phyloP scores from a whole-genome alignment of 2,888 invertebrate species.

The Amphipyra berbera region DNA sequence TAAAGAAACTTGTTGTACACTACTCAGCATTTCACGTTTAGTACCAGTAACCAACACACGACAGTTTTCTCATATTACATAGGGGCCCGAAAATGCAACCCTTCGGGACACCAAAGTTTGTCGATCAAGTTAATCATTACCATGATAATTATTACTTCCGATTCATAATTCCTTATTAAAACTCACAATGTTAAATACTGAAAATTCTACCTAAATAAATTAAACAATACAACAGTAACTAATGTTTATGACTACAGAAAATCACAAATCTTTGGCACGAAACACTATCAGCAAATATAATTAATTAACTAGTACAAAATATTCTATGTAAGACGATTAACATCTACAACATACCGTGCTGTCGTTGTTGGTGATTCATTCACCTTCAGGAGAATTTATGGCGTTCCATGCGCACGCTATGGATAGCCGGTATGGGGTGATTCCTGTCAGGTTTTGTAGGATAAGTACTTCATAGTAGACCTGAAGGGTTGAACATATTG shows the following conservation, averaged over 20 bases:
- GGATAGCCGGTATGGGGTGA: background rate
- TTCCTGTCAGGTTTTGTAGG: slow-evolving; percentile 5
- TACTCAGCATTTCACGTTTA: too few relatives aligned
- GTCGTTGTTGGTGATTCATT: slow-evolving; percentile 52
- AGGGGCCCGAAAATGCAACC: background rate
- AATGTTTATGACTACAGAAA: slow-evolving; percentile 18
- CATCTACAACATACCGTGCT: slow-evolving; percentile 45
- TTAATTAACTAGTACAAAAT: slow-evolving; percentile 52
- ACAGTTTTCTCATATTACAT: background rate
- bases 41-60: too few relatives aligned
- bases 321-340: slow-evolving; percentile 48
- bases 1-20: too few relatives aligned
- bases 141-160: background rate
- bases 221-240: slow-evolving; percentile 4
- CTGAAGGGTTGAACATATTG: background rate
- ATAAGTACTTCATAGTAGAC: background rate
- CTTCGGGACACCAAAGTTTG: background rate
- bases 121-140: background rate
- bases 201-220: slow-evolving; percentile 15
- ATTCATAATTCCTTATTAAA: background rate
- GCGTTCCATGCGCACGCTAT: slow-evolving; percentile 28
- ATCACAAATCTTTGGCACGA: slow-evolving; percentile 45
- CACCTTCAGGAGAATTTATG: slow-evolving; percentile 45
- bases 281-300: slow-evolving; percentile 34
- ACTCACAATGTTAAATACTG: slow-evolving; percentile 3